Conservation (phyloP, 2,888 invertebrate species). For the Caenorhabditis zanzibari region DNA sequence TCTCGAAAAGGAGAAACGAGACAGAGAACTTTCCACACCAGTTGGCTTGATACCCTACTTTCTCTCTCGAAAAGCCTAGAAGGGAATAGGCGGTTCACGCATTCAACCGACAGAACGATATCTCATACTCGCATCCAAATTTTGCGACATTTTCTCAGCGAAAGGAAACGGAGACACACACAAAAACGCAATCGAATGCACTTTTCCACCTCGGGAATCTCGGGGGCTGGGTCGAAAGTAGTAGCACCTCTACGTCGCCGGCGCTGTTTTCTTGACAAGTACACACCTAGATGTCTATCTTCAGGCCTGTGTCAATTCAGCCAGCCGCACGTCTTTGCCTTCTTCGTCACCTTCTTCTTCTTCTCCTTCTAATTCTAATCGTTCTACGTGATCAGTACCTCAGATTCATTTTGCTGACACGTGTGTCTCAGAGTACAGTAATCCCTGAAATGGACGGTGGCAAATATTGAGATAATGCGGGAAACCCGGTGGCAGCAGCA, state of each 20-base stretch:
- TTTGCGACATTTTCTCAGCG: constrained; percentile 36
- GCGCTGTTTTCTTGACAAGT: constrained; percentile 54
- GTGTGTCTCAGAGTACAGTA: constrained; percentile 32
- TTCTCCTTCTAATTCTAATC: constrained; percentile 37
- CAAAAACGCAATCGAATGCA: constrained; percentile 42
- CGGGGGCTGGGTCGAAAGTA: neutral
- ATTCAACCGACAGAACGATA: constrained; percentile 15
- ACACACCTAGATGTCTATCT: constrained; percentile 58
- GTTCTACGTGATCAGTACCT: constrained; percentile 55
- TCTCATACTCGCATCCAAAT: constrained; percentile 28
- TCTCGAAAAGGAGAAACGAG: constrained; percentile 33
- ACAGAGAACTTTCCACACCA: constrained; percentile 41
- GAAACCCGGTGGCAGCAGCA: constrained; percentile 4
- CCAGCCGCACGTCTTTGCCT: constrained; percentile 45
- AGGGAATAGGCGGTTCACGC: constrained; percentile 13
- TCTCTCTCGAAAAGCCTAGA: constrained; percentile 43
- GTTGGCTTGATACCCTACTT: constrained; percentile 55
- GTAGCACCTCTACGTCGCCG: constrained; percentile 6
- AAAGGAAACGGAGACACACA: constrained; percentile 4
- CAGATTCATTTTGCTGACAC: constrained; percentile 47
- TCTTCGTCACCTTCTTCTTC: constrained; percentile 7
- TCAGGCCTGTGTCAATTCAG: constrained; percentile 41
- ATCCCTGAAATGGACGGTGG: constrained; percentile 14
- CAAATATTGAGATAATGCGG: constrained; percentile 37
- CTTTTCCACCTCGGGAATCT: constrained; percentile 41